Base-by-base conservation (phyloP, 2,113 vertebrate genomes). In the Syrrhaptes paradoxus region DNA sequence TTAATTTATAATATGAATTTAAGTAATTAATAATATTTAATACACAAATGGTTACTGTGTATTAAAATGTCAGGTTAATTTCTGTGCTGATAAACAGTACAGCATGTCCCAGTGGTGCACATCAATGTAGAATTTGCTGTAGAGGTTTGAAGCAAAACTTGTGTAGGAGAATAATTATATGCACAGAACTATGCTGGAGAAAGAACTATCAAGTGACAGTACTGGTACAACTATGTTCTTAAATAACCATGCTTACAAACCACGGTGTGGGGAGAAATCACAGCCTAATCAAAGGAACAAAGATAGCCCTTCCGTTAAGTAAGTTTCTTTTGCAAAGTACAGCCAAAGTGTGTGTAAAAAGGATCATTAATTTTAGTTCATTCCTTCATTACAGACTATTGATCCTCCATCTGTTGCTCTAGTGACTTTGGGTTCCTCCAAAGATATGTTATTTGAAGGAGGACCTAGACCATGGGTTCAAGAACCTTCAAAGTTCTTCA, bases 381-480 rank as follows among this genome's bases (percentile, higher is more conserved):
- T 79, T 17, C 5, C 11, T 51, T 31, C 8, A 15, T 90, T 74
- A 2, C 95, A 99, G 99, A 97, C 98, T 8, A 73, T 99, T 11
- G 99, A 99, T 95, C 99, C 99, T 7, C 94, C 97, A 1, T 98
- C 98, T 26, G 97, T 98, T 9, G 98, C 99, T 20, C 95, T 99
- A 94, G 99, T 99, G 90, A 99, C 99, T 12, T 94, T 99, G 78
- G 99, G 99, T 57, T 99, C 99, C 41, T 99, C 99, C 4, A 99
- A 99, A 97, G 98, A 99, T 87, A 98, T 99, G 98, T 48, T 99
- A 31, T 99, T 99, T 82, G 99, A 99, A 88, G 99, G 99, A 12
- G 99, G 99, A 29, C 99, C 99, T 0, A 97, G 97, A 36, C 99
- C 99, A 1, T 99, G 99, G 99, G 98, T 99, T 34, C 98, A 99